phyloP scores from a whole-genome alignment of 2,113 vertebrate species.

The Leucoraja erinaceus region DNA sequence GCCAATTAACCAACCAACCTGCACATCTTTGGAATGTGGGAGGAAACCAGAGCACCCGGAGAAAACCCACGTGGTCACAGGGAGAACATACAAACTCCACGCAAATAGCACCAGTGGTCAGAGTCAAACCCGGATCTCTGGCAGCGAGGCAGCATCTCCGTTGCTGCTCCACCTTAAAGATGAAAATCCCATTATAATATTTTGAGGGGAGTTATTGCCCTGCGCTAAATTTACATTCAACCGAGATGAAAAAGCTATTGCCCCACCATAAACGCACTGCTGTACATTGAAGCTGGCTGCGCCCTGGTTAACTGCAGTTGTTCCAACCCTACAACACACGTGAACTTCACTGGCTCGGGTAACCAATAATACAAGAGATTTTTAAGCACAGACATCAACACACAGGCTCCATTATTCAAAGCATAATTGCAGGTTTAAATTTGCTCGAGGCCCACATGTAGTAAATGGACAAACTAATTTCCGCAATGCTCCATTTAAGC shows the following conservation, averaged over 20 bases:
- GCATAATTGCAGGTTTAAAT: neutral
- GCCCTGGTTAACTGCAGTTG: neutral
- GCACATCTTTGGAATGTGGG: no score
- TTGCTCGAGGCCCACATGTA: neutral
- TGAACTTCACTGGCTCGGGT: neutral
- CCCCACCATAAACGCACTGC: neutral
- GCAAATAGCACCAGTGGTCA: no score
- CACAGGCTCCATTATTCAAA: neutral
- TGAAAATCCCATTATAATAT: neutral
- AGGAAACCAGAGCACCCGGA: no score
- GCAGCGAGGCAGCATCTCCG: no score
- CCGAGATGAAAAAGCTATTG: no score
- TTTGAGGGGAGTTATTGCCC: neutral
- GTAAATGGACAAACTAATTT: neutral
- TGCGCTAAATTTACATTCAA: neutral
- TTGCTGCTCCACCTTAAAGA: no score
- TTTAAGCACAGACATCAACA: neutral
- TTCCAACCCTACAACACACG: neutral
- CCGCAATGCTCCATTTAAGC: neutral
- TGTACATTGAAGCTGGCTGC: neutral
- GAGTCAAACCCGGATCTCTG: no score
- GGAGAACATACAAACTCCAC: no score
- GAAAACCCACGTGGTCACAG: no score
- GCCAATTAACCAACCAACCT: no score
- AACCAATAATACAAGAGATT: no score